Base-by-base conservation (phyloP, 2,888 invertebrate genomes). In the Euclidia mi region DNA sequence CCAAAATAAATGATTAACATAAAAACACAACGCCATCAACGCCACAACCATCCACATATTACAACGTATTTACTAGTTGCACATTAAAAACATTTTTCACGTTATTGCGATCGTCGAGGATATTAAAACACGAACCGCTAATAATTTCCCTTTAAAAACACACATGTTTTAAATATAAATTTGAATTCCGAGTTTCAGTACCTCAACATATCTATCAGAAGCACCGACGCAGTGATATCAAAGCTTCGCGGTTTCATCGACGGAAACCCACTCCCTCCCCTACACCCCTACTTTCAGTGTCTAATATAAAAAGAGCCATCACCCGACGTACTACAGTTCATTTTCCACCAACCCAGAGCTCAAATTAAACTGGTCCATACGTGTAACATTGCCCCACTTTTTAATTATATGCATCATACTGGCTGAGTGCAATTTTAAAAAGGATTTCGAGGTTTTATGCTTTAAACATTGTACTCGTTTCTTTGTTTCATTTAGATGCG, bases 381-480 rank as follows among this genome's bases (percentile, higher is more conserved):
- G 74, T 68, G 71, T 79, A 78, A 81, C 80, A 82, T 75, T 89
- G 87, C 85, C 83, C 85, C 85, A 89, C 83, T 89, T 91, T 92
- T 91, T 91, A 92, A 92, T 91, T 89, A 90, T 90, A 91, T 90
- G 88, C 89, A 91, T 90, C 88, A 90, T 85, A 76, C 84, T 79
- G 78, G 66, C 65, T 63, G 82, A 82, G 84, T 87, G 87, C 86
- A 88, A 84, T 87, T 87, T 84, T 81, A 84, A 87, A 90, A 88
- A 85, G 85, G 85, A 89, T 90, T 90, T 85, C 73, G 83, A 81
- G 79, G 76, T 79, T 81, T 81, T 84, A 78, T 73, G 64, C 59
- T 80, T 78, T 75, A 70, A 79, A 78, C 43, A 63, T 58, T 64
- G 32, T 57, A 20, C 58, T 52, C 41, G 34, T 53, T 53, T 45